These are phyloP conservation scores for Buteo buteo DNA, from an alignment of 2,113 vertebrate species.

Conservation along the genomic window DNA sequence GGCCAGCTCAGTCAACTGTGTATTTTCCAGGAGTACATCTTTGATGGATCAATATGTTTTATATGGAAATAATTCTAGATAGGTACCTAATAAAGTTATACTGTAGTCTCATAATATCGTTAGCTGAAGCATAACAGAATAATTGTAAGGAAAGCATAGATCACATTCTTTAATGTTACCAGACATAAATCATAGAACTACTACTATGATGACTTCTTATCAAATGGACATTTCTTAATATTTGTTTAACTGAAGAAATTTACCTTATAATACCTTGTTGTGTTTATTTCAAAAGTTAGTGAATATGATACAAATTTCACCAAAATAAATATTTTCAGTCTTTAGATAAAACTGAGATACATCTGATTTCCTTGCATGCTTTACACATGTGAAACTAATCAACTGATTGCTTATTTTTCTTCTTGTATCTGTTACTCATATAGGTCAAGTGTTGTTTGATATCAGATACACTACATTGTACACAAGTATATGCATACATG, in stretches of 20 bases:
- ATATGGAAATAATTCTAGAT: neutral
- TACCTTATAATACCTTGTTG: neutral
- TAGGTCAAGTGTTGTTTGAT: neutral
- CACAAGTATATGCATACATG: neutral
- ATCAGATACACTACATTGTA: neutral
- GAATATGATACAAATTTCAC: neutral
- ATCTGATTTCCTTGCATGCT: neutral
- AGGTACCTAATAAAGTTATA: neutral
- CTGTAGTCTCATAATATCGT: neutral
- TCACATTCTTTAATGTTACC: neutral
- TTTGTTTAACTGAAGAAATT: neutral
- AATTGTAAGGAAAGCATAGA: neutral
- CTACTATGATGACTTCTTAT: neutral
- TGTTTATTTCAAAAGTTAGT: neutral
- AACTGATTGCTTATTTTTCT: neutral
- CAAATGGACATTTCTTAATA: neutral
- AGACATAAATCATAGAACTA: neutral
- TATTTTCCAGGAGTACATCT: neutral
- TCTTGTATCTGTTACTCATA: neutral
- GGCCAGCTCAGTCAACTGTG: neutral
- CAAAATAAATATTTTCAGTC: neutral
- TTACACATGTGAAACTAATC: neutral
- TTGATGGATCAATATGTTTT: constrained; percentile 2
- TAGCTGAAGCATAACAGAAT: neutral
- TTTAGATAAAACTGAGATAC: neutral